phyloP scores from a whole-genome alignment of 1,140 invertebrate species.

The Pectinophora gossypiella region DNA sequence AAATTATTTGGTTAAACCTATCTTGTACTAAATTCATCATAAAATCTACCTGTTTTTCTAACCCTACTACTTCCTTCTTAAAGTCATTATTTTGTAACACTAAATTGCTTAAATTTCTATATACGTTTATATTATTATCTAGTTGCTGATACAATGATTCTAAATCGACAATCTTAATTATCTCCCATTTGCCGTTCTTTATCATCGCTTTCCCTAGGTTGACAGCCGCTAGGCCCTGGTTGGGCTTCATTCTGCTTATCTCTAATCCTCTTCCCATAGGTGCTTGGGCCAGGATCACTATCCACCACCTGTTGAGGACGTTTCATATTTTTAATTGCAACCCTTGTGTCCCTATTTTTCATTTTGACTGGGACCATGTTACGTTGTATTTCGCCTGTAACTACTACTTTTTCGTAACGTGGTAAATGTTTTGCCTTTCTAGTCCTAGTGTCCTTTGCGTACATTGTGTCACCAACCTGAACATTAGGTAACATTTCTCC shows the following conservation, averaged over 20 bases:
- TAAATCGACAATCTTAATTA: slow-evolving; percentile 32
- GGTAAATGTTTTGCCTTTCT: slow-evolving; percentile 20
- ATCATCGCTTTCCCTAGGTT: slow-evolving; percentile 14
- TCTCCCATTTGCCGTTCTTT: slow-evolving; percentile 23
- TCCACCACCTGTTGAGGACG: background rate
- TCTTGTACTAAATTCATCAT: background rate
- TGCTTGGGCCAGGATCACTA: background rate
- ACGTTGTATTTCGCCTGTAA: slow-evolving; percentile 5
- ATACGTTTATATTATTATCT: background rate
- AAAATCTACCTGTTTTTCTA: slow-evolving; percentile 3
- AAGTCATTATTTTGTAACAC: background rate
- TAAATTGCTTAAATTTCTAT: background rate
- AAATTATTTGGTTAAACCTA: background rate
- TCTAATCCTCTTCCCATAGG: background rate
- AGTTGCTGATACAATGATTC: slow-evolving; percentile 3
- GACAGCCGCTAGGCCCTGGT: background rate
- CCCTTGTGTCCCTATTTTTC: slow-evolving; percentile 37
- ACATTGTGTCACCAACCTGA: background rate
- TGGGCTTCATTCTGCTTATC: background rate
- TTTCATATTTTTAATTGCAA: background rate
- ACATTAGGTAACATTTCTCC: background rate
- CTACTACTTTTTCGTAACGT: slow-evolving; percentile 13
- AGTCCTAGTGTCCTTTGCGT: slow-evolving; percentile 6
- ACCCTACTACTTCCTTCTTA: background rate
- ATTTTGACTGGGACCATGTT: slow-evolving; percentile 15